Evolutionary conservation across 2,797 vertebrate genomes (phyloP), one percentile per base, ranked within the genome.

Genomic region (Melopsittacus undulatus): DNA sequence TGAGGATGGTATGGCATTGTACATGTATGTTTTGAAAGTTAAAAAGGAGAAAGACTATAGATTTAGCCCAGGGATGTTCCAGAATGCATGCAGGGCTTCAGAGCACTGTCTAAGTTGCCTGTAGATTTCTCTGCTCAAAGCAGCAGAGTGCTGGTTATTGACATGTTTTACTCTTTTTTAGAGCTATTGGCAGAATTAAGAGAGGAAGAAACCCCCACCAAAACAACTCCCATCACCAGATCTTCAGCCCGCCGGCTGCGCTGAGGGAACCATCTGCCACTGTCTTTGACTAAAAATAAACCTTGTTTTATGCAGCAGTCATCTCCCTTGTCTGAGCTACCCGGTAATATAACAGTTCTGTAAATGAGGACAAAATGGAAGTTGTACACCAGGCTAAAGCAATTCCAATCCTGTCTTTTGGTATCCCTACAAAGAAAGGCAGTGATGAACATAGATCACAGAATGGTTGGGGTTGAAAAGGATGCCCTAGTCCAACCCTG

Each of bases 161-260:
- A 95, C 45, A 52, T 0, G 0, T 57, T 91, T 91, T 91, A 34
- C 81, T 81, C 59, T 92, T 56, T 56, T 67, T 66, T 52, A 97
- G 97, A 97, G 32, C 79, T 97, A 97, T 98, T 92, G 6, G 98
- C 98, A 38, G 98, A 99, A 38, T 98, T 99, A 98, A 97, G 76
- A 7, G 99, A 99, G 42, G 98, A 98, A 2, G 99, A 99, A 96
- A 99, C 98, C 1, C 99, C 99, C 38, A 99, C 98, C 98, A 99
- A 98, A 97, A 99, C 98, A 4, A 99, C 99, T 3, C 99, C 99
- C 82, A 99, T 99, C 84, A 97, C 97, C 83, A 98, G 99, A 80
- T 96, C 98, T 5, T 98, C 98, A 22, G 94, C 98, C n/a, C 97
- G 97, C 43, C 73, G 76, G 46, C 83, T 36, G 59, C 87, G 11